Base-by-base conservation (phyloP, 2,797 vertebrate genomes). In the Triplophysa bombifrons region DNA sequence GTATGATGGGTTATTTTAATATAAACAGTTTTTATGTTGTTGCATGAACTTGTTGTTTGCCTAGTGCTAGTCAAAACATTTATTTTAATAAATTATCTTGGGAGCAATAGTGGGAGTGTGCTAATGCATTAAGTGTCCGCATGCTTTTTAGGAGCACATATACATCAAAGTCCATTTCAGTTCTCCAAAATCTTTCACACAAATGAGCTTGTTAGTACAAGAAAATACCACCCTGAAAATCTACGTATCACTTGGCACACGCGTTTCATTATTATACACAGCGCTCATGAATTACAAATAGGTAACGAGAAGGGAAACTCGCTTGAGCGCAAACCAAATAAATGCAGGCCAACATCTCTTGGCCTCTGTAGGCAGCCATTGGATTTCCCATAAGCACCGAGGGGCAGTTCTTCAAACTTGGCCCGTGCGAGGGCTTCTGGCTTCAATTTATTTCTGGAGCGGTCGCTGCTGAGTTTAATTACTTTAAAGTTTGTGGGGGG, bases 391-490 rank as follows among this genome's bases (percentile, higher is more conserved):
- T 90, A 89, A 92, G 90, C 81, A 84, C 87, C 48, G 85, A 93
- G 89, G 92, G 90, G 91, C 84, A 89, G 90, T 89, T 84, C 89
- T 89, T 90, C 86, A 90, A 88, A 87, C 90, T 94, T 93, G 93
- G 93, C 93, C 88, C 76, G 85, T 88, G 87, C 84, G 86, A 87
- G 82, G 74, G 81, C 92, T 93, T 91, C 93, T 95, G 94, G 92
- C 91, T 95, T 94, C 88, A 93, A 95, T 95, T 95, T 96, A 94
- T 89, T 94, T 87, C 88, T 93, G 91, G 89, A 94, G 88, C 89
- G 83, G 83, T 88, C 82, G 88, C 82, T 88, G 86, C 90, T 85
- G 90, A 93, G 90, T 93, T 86, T 94, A 93, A 94, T 95, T 93
- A 93, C 27, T 30, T 61, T 13, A 34, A 61, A 61, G 60, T 61